Evolutionary conservation across 1,140 invertebrate species (phyloP).

Genomic region (Leptopilina clavipes): DNA sequence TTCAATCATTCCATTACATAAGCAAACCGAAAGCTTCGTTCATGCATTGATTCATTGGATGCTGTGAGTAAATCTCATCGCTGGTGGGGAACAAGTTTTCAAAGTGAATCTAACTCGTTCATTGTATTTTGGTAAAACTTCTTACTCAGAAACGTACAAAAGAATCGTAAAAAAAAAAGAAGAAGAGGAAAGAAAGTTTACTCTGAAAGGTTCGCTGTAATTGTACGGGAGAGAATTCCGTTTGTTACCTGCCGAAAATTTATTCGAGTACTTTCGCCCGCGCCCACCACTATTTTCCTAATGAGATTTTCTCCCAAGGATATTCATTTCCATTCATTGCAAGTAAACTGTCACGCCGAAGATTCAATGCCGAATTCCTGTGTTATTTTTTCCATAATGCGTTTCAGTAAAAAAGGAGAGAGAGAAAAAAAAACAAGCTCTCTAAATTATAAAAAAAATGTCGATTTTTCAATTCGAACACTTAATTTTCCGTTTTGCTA

Average conservation of each 20-base stretch:
- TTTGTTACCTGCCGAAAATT: slow-evolving; percentile 34
- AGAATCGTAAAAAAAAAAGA: slow-evolving; percentile 9
- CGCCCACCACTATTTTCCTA: slow-evolving; percentile 26
- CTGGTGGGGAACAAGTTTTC: not conserved
- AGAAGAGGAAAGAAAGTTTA: not conserved
- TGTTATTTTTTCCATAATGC: not conserved
- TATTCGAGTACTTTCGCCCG: slow-evolving; percentile 27
- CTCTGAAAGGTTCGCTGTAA: slow-evolving; percentile 29
- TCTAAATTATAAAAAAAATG: too few species aligned
- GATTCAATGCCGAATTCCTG: slow-evolving; percentile 12
- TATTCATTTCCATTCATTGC: slow-evolving; percentile 32
- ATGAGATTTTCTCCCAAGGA: slow-evolving; percentile 30
- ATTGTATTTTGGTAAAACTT: slow-evolving; percentile 30
- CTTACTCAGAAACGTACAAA: slow-evolving; percentile 16
- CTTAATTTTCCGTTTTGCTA: too few species aligned
- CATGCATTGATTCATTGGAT: slow-evolving; percentile 22
- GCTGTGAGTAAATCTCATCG: not conserved
- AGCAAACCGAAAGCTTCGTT: not conserved
- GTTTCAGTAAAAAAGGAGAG: not conserved
- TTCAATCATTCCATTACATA: not conserved
- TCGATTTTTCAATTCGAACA: too few species aligned
- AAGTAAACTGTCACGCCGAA: slow-evolving; percentile 11
- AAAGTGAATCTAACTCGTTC: slow-evolving; percentile 27
- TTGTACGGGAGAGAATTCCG: slow-evolving; percentile 26
- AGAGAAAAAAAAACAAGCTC: too few species aligned